Evolutionary conservation across 2,113 vertebrate species (phyloP).

Genomic region (Barbus barbus): DNA sequence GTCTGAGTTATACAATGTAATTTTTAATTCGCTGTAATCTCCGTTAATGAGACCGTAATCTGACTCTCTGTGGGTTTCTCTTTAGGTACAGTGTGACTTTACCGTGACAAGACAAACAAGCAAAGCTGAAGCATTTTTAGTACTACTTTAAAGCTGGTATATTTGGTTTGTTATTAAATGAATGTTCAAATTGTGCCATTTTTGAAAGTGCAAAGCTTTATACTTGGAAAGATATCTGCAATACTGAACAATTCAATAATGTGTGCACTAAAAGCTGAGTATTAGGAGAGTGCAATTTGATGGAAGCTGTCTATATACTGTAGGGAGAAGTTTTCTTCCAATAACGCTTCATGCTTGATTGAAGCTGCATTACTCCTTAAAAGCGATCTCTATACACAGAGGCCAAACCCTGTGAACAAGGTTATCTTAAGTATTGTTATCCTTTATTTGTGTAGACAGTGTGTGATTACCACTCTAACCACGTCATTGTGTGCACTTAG

Average conservation of each 20-base stretch:
- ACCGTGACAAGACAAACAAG: neutral
- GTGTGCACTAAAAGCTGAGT: neutral
- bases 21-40: constrained; percentile 30
- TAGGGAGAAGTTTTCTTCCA: constrained; percentile 14
- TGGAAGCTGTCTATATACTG: constrained; percentile 6
- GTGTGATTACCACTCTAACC: constrained; percentile 46
- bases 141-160: neutral
- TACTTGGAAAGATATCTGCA: neutral
- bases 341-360: constrained; percentile 47
- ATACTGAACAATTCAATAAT: neutral
- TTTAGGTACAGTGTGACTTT: neutral
- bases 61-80: neutral
- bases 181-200: neutral
- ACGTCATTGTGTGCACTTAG: constrained; percentile 16
- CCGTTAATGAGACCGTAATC: constrained; percentile 35
- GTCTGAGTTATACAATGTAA: neutral
- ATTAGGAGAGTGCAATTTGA: neutral
- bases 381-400: constrained; percentile 29
- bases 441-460: constrained; percentile 49
- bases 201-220: neutral
- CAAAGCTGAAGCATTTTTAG: constrained; percentile 11
- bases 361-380: constrained; percentile 33
- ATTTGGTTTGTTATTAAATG: neutral
- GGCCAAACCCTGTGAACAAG: constrained; percentile 39
- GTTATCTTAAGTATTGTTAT: constrained; percentile 44